A percentile compares a stretch with the other conserved stretches of the same genome.
phyloP scores from a whole-genome alignment of 2,113 vertebrate genomes.

The Grantiella picta region DNA sequence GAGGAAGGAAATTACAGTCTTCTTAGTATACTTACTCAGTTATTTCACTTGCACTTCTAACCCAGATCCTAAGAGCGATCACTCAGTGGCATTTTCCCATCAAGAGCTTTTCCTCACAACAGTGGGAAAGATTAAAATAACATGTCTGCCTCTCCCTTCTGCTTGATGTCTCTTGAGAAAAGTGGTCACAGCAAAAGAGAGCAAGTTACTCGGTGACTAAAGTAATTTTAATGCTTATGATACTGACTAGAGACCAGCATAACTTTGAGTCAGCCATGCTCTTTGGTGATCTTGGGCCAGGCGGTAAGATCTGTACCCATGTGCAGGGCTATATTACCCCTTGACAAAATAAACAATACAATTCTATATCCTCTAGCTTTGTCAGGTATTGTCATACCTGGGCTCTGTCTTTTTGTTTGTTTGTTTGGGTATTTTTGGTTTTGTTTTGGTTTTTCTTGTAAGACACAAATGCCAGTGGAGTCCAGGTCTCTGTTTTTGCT shows the following conservation, averaged over 20 bases:
- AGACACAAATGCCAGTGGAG: neutral
- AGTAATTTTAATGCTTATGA: neutral
- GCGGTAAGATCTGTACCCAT: neutral
- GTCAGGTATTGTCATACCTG: neutral
- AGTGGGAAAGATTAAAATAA: conserved; percentile 2
- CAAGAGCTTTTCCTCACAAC: neutral
- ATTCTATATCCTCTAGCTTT: neutral
- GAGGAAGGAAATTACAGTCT: conserved; percentile 21
- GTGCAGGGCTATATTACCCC: neutral
- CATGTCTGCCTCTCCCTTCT: neutral
- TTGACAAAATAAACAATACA: neutral
- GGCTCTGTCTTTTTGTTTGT: neutral
- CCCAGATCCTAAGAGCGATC: neutral
- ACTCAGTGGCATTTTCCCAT: neutral
- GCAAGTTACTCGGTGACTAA: neutral
- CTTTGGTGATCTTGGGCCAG: neutral
- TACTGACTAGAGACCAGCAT: neutral
- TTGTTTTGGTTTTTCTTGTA: neutral
- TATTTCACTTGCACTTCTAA: conserved; percentile 53
- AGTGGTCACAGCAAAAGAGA: neutral
- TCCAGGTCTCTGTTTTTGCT: neutral
- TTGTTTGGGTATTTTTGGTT: neutral
- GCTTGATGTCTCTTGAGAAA: neutral
- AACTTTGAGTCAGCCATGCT: neutral
- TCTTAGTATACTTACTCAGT: conserved; percentile 19